phyloP scores from a whole-genome alignment of 2,888 invertebrate species.

The Yponomeuta malinellus region DNA sequence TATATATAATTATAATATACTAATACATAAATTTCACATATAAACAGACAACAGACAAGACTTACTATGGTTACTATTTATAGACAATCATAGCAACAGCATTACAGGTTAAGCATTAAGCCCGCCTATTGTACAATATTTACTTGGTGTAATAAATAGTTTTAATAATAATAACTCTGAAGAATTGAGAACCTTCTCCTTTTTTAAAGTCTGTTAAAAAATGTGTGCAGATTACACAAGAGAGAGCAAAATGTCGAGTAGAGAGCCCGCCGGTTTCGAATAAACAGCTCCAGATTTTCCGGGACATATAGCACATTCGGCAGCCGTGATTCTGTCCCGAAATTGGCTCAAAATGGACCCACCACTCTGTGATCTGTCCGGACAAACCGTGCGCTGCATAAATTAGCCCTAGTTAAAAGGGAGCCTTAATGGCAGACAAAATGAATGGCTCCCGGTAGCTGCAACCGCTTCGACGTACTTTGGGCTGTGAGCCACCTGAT shows the following conservation, averaged over 20 bases:
- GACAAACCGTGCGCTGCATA: conserved; percentile 64
- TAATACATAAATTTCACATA: no score
- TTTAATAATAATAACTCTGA: no score
- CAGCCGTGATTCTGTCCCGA: conserved; percentile 47
- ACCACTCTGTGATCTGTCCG: conserved; percentile 68
- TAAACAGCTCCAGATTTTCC: conserved; percentile 48
- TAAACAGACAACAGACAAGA: no score
- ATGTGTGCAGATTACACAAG: background rate
- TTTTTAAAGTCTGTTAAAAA: no score
- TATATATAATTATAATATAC: no score
- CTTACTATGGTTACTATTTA: no score
- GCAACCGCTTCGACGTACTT: conserved; percentile 2
- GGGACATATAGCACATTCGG: conserved; percentile 46
- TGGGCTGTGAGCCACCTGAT: background rate
- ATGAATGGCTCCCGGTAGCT: conserved; percentile 55
- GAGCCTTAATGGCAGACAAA: conserved; percentile 65
- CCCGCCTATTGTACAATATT: no score
- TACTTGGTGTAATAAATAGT: no score
- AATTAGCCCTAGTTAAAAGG: conserved; percentile 71
- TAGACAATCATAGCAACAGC: no score
- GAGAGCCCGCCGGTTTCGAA: conserved; percentile 23
- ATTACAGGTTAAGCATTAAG: no score
- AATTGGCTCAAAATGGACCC: conserved; percentile 39
- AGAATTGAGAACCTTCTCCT: no score
- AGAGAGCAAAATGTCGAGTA: background rate